Base-by-base conservation (phyloP, 2,797 vertebrate genomes). In the Melopsittacus undulatus region DNA sequence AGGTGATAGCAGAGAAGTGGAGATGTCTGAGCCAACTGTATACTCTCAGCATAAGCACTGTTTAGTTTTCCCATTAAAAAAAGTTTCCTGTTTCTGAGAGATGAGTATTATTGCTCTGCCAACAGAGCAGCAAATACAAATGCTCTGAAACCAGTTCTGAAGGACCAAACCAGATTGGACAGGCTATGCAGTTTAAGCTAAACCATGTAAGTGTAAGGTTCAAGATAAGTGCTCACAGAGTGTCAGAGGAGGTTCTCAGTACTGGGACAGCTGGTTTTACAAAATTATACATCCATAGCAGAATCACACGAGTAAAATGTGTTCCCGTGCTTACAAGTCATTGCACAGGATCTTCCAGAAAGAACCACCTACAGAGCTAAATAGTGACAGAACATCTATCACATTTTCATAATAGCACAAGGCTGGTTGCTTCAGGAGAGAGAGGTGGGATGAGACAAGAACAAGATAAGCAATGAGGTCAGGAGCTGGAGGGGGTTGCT, bases 181-280 rank as follows among this genome's bases (percentile, higher is more conserved):
- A 38, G 59, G 38, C 17, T 18, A 27, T 13, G 27, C 34, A 63
- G 19, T 72, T 88, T 12, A 64, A 69, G 14, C 18, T 16, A 22
- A 63, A 11, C 13, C 14, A 9, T 2, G 0, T 8, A 7, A 49
- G n/a, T 8, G 18, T 43, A 49, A 68, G 45, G 43, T 11, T 56
- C 7, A 5, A 1, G 6, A 30, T 8, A 7, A 68, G 12, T 3
- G 34, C 16, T 62, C 40, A 10, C 7, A 6, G 16, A 13, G n/a
- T 2, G 11, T 9, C 74, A 42, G 11, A 26, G 40, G 0, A 42
- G 34, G 38, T 30, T 22, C 59, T 46, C 59, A 5, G 1, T 15
- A 5, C 22, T 7, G 23, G 29, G 38, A 45, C n/a, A 72, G 9
- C 45, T 29, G 11, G 7, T 42, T 74, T 38, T 22, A 17, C 45